Evolutionary conservation across 1,140 invertebrate genomes (phyloP).

Genomic region (Drosophila simulans): DNA sequence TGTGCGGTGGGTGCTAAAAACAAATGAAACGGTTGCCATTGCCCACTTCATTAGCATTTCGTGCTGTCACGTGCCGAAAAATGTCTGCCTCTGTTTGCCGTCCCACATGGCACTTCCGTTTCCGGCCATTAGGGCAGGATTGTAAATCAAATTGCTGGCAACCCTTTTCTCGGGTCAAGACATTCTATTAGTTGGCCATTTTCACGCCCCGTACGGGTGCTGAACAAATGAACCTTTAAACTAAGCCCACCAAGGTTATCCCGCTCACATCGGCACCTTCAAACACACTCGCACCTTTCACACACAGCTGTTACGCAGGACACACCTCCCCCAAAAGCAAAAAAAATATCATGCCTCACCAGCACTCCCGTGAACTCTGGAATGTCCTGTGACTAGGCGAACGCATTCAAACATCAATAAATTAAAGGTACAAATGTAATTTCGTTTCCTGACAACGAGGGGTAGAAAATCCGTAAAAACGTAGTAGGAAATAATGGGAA

Average conservation of each 20-base stretch:
- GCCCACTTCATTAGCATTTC: constrained; percentile 51
- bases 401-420: constrained; percentile 77
- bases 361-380: background rate
- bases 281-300: constrained; percentile 12
- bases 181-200: constrained; percentile 76
- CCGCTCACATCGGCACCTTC: constrained; percentile 44
- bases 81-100: background rate
- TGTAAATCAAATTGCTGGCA: constrained; percentile 53
- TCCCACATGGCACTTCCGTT: constrained; percentile 36
- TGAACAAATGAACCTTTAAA: constrained; percentile 64
- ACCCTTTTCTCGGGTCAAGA: constrained; percentile 57
- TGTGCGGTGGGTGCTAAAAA: constrained; percentile 21
- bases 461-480: constrained; percentile 18
- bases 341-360: constrained; percentile 5
- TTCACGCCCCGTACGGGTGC: constrained; percentile 63
- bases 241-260: constrained; percentile 38
- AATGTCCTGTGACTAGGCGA: constrained; percentile 43
- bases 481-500: constrained; percentile 13
- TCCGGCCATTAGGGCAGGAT: constrained; percentile 53
- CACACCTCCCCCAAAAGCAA: constrained; percentile 53
- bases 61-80: constrained; percentile 40
- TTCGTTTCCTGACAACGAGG: constrained; percentile 60
- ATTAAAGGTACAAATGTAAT: constrained; percentile 82
- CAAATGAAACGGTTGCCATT: constrained; percentile 42
- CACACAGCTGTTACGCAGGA: constrained; percentile 36